Base-by-base conservation (phyloP, 64 coral and sea anemone genomes). In the Porites lutea region DNA sequence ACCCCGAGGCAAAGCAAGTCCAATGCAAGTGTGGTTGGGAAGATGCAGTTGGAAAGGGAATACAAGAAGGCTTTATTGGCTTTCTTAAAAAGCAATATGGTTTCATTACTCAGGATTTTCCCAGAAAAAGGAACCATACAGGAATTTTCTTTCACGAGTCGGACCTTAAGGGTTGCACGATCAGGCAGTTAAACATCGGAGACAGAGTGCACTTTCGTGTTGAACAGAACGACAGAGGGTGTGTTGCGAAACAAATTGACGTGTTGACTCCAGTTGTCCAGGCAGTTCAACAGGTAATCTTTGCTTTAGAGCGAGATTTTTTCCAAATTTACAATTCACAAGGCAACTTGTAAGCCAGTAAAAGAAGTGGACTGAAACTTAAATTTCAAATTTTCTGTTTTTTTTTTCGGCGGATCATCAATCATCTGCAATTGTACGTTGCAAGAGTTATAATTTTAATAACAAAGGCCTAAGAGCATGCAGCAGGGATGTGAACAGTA, bases 171-270 rank as follows among this genome's bases (percentile, higher is more conserved):
- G 81, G 52, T 13, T 49, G 45, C 45, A 8, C 13, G 3, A 83
- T 94, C 69, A 44, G 2, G 27, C 77, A 89, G n/a, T 74, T 82
- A 65, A 70, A 18, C 4, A 66, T 82, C 15, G 90, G 90, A 15
- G 68, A 92, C 16, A 77, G 18, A 68, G 70, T 94, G 66, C 49
- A 77, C 73, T 94, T 94, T 82, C 23, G 50, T 65, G 78, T 94
- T 83, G 54, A 53, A 51, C 65, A 73, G n/a, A 68, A 88, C 6
- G 70, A 75, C 9, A 58, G 23, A 57, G 72, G 79, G 3, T 94
- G 55, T 55, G 12, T 58, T 18, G 92, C 92, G 2, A 10, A 23
- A 71, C 53, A 89, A 6, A 49, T 94, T 52, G 49, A 94, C 13
- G 78, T 88, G 9, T 44, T 74, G 46, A 8, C 15, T 52, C 61